Percentiles rank a stretch among this genome's conserved stretches.
Evolutionary conservation across 2,113 vertebrate species (phyloP).

Genomic region (Mastomys coucha): DNA sequence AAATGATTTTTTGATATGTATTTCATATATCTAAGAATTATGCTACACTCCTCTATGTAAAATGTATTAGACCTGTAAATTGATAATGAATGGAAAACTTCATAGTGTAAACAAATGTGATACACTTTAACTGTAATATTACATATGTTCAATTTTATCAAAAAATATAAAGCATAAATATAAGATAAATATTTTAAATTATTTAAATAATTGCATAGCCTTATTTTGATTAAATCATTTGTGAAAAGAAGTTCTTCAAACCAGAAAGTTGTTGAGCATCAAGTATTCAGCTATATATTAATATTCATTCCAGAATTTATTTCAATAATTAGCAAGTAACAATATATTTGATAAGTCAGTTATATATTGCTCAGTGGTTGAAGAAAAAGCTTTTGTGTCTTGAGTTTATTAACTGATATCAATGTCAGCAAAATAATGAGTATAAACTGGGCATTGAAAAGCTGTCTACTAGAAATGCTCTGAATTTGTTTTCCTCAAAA

Average conservation of each 20-base stretch:
- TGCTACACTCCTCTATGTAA: not conserved
- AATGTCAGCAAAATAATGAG: not conserved
- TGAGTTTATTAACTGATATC: not conserved
- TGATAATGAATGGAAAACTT: not conserved
- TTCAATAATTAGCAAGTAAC: not conserved
- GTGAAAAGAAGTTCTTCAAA: not conserved
- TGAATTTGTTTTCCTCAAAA: not conserved
- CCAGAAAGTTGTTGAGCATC: not conserved
- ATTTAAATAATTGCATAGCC: not conserved
- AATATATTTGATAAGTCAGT: not conserved
- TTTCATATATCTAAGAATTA: not conserved
- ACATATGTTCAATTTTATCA: not conserved
- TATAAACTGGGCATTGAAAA: not conserved
- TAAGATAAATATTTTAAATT: not conserved
- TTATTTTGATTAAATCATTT: not conserved
- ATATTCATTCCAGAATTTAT: conserved; percentile 3
- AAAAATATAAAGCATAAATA: not conserved
- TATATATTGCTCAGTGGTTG: not conserved
- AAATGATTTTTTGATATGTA: not conserved
- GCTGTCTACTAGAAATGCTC: not conserved
- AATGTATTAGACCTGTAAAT: not conserved
- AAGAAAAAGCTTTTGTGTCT: not conserved
- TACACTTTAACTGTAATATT: not conserved
- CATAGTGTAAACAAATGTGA: not conserved
- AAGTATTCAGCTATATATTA: not conserved